These are phyloP conservation scores for Eucriotettix oculatus DNA, from an alignment of 2,888 invertebrate species.

Conservation along the genomic window DNA sequence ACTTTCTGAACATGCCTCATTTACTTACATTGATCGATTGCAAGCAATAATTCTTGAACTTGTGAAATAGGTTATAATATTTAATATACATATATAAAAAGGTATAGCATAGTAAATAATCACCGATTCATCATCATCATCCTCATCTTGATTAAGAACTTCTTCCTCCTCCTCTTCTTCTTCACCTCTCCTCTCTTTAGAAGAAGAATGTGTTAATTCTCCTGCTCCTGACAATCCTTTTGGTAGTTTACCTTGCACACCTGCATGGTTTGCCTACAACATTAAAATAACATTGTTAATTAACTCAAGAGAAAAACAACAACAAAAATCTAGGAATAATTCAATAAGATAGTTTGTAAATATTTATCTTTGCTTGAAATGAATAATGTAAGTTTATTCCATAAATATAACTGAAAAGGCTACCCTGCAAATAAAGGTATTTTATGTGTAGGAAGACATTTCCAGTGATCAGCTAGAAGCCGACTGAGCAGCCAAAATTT, in stretches of 20 bases:
- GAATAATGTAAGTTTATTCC: too few species aligned
- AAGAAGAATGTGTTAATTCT: neutral
- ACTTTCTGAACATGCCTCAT: too few species aligned
- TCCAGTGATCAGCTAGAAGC: too few species aligned
- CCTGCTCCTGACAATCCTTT: constrained; percentile 36
- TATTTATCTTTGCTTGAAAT: too few species aligned
- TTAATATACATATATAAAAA: constrained; percentile 4
- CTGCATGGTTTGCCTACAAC: constrained; percentile 45
- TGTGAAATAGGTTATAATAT: neutral
- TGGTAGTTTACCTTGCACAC: constrained; percentile 50
- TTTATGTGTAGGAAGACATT: too few species aligned
- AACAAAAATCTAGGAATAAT: too few species aligned
- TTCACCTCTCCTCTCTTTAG: constrained; percentile 26
- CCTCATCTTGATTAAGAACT: constrained; percentile 21
- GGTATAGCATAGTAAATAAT: constrained; percentile 1
- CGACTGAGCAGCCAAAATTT: too few species aligned
- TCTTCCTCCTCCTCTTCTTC: constrained; percentile 26
- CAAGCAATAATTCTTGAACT: neutral
- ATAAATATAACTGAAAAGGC: too few species aligned
- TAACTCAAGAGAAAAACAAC: too few species aligned
- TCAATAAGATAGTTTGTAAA: too few species aligned
- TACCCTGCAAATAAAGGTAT: too few species aligned
- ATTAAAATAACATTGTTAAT: neutral
- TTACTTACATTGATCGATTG: too few species aligned
- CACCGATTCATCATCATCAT: constrained; percentile 29